phyloP scores from a whole-genome alignment of 1,140 invertebrate genomes.

The Antheraea mylitta region DNA sequence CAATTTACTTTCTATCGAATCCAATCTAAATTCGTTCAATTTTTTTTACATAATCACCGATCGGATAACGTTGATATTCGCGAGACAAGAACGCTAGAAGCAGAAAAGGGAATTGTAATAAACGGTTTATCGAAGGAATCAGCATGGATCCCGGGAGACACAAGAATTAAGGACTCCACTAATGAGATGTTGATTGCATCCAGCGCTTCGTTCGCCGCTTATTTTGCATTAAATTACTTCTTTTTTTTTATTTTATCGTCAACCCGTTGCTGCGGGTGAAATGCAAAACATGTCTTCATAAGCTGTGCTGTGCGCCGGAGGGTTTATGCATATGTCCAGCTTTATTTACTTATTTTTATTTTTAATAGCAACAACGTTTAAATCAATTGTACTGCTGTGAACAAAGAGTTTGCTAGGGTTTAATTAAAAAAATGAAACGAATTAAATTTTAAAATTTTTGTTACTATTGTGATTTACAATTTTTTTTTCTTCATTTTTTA shows the following conservation, averaged over 20 bases:
- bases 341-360: constrained; percentile 30
- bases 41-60: constrained; percentile 56
- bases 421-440: not conserved
- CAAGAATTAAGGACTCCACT: constrained; percentile 61
- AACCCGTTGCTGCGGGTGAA: constrained; percentile 34
- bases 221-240: constrained; percentile 53
- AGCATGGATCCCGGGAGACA: constrained; percentile 42
- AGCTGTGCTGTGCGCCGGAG: constrained; percentile 47
- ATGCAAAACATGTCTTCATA: constrained; percentile 62
- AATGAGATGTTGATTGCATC: constrained; percentile 73
- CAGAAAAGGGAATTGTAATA: constrained; percentile 46
- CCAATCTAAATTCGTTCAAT: constrained; percentile 45
- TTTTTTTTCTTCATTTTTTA: too few relatives aligned
- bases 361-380: not conserved
- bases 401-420: not conserved
- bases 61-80: constrained; percentile 50
- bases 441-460: too few relatives aligned
- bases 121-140: constrained; percentile 64
- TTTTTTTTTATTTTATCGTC: constrained; percentile 29
- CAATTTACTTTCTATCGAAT: constrained; percentile 28
- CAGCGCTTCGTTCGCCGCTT: constrained; percentile 49
- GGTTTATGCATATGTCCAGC: constrained; percentile 64
- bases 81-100: constrained; percentile 36
- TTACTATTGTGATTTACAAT: too few relatives aligned
- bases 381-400: not conserved